Percentiles rank a stretch among this genome's conserved stretches.
phyloP scores from a whole-genome alignment of 1,140 invertebrate genomes.

The Phymorhynchus buccinoides region DNA sequence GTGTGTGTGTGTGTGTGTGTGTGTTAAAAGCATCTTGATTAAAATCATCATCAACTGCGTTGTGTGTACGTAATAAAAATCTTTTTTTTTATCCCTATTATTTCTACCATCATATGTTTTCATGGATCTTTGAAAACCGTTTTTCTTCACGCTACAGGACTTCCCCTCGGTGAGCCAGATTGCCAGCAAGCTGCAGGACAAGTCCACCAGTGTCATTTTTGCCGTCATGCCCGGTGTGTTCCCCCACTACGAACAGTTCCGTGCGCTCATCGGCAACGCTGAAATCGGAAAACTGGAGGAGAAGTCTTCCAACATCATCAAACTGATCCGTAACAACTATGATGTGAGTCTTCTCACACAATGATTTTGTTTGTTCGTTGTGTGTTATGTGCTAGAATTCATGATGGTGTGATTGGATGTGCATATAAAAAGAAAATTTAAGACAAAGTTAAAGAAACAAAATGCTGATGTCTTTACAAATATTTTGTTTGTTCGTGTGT shows the following conservation, averaged over 20 bases:
- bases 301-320: conserved; percentile 94
- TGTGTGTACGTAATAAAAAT: too few relatives aligned
- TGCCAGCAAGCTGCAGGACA: conserved; percentile 90
- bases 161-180: conserved; percentile 96
- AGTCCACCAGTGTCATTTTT: conserved; percentile 97
- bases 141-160: conserved; percentile 78
- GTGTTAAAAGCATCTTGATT: too few relatives aligned
- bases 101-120: neutral
- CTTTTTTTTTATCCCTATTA: too few relatives aligned
- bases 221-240: conserved; percentile 95
- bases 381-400: too few relatives aligned
- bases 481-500: too few relatives aligned
- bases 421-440: too few relatives aligned
- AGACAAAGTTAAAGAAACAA: too few relatives aligned
- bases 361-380: neutral
- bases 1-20: neutral
- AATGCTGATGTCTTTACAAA: too few relatives aligned
- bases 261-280: conserved; percentile 79
- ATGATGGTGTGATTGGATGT: too few relatives aligned
- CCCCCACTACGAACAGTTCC: conserved; percentile 78
- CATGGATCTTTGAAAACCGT: neutral
- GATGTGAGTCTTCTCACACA: conserved; percentile 77
- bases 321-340: conserved; percentile 91
- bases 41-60: too few relatives aligned
- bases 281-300: conserved; percentile 87